Evolutionary conservation across 2,797 vertebrate species (phyloP).

Genomic region (Danio kyathit): DNA sequence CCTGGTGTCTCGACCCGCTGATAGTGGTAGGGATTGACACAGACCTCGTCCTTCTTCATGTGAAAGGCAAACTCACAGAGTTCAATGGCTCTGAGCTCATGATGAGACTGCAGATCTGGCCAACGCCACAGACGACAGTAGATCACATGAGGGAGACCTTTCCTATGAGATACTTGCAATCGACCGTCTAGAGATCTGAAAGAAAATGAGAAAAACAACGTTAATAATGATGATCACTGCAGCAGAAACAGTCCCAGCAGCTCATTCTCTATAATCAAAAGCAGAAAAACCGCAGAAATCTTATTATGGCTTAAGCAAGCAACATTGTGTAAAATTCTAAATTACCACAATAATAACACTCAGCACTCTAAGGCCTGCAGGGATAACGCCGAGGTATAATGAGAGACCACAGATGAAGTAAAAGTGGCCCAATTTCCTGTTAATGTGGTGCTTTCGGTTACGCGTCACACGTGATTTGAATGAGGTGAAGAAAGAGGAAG

Average conservation of each 20-base stretch:
- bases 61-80: slow-evolving; percentile 97
- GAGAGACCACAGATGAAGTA: slow-evolving; percentile 31
- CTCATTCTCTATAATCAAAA: slow-evolving; percentile 1
- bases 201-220: slow-evolving; percentile 14
- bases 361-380: background rate
- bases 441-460: slow-evolving; percentile 35
- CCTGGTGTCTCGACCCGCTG: slow-evolving; percentile 98
- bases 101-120: slow-evolving; percentile 98
- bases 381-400: slow-evolving; percentile 2
- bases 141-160: slow-evolving; percentile 97
- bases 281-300: slow-evolving; percentile 19
- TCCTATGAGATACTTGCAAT: slow-evolving; percentile 96
- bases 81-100: slow-evolving; percentile 97
- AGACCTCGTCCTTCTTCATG: slow-evolving; percentile 99
- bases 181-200: slow-evolving; percentile 96
- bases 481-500: slow-evolving; percentile 52
- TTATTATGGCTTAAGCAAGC: slow-evolving; percentile 4
- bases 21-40: slow-evolving; percentile 98
- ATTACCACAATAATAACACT: slow-evolving; percentile 19
- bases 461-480: slow-evolving; percentile 28
- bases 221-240: background rate
- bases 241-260: background rate
- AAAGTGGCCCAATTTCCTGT: slow-evolving; percentile 41
- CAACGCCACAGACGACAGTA: slow-evolving; percentile 99
- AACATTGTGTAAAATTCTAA: slow-evolving; percentile 28